Base-by-base conservation (phyloP, 2,888 invertebrate genomes). In the Cerceris ruficornis region DNA sequence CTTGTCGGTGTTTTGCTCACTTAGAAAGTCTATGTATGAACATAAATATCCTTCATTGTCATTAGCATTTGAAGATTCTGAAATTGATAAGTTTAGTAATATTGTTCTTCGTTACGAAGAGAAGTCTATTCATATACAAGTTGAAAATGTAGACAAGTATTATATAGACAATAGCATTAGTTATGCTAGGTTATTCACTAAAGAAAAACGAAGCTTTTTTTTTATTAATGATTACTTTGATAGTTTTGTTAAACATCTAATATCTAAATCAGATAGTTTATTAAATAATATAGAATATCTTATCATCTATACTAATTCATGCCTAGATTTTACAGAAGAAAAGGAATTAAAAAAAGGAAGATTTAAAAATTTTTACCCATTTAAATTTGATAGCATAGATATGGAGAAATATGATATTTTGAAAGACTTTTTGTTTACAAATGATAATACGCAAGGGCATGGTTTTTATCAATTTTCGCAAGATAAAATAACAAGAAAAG, bases 31-130 rank as follows among this genome's bases (percentile, higher is more conserved):
- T 69, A 82, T 42, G 61, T 80, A 84, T 77, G 41, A 84, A 82
- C 54, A 83, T 76, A 88, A 87, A 82, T 88, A 88, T 84, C 80
- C 85, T 76, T 84, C 70, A 61, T 78, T 86, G 42, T 80, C 84
- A 82, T 79, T 88, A 77, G 68, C 75, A 43, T 86, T 88, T 83
- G 83, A 66, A 77, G 75, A 84, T 83, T 80, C 78, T 59, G 76
- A 84, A 81, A 65, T 42, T 15, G 39, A 62, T 39, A 62, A 50
- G n/a, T 62, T 62, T 28, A 52, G 39, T 14, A n/a, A 80, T 84
- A 85, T 88, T 78, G 81, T 80, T 57, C 80, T 88, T 75, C 77
- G 72, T 52, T 75, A 83, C 59, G 61, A 85, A 72, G 69, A 84
- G 65, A 83, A 83, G 75, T 85, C 82, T 70, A 80, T 85, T 80